Evolutionary conservation across 2,888 invertebrate genomes (phyloP).

Genomic region (Eristalis tenax): DNA sequence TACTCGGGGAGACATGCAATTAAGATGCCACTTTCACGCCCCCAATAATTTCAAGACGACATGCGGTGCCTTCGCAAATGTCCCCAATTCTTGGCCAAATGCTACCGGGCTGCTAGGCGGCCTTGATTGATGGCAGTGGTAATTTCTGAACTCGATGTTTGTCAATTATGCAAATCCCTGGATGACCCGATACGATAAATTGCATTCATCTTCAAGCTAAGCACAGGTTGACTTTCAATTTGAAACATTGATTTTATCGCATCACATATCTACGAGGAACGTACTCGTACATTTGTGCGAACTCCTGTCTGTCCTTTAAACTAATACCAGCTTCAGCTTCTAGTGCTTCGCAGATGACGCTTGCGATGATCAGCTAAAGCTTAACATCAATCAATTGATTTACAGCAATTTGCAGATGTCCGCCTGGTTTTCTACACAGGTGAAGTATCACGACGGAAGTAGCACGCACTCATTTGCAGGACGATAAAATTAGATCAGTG

Average conservation of each 20-base stretch:
- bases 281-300: no score
- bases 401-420: no score
- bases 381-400: no score
- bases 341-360: no score
- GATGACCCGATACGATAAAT: background rate
- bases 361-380: no score
- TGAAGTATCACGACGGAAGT: no score
- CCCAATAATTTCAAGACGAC: constrained; percentile 54
- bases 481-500: no score
- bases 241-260: background rate
- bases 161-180: background rate
- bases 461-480: no score
- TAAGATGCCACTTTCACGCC: constrained; percentile 64
- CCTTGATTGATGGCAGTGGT: background rate
- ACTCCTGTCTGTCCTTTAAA: no score
- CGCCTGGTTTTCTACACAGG: no score
- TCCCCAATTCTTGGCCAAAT: constrained; percentile 34
- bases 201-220: background rate
- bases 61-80: constrained; percentile 26
- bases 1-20: constrained; percentile 43
- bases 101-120: constrained; percentile 15
- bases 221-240: background rate
- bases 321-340: no score
- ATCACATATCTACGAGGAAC: no score
- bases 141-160: background rate